A percentile compares a stretch with the other conserved stretches of the same genome.
phyloP scores from a whole-genome alignment of 1,140 invertebrate species.

The Drosophila rufa region DNA sequence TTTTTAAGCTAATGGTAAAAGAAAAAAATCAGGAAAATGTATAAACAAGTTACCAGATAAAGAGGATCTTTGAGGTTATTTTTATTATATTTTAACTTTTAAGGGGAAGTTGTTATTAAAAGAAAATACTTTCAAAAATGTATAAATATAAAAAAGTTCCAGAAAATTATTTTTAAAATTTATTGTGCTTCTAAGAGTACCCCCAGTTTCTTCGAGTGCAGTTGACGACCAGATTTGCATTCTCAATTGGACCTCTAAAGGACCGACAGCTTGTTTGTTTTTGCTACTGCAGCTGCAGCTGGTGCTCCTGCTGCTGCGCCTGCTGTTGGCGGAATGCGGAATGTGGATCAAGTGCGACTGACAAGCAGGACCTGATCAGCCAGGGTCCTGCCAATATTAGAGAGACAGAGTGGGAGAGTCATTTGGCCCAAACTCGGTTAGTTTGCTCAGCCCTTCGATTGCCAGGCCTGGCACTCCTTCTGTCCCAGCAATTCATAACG shows the following conservation, averaged over 20 bases:
- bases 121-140: no score
- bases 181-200: neutral
- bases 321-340: slow-evolving; percentile 8
- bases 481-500: slow-evolving; percentile 56
- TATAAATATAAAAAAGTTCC: neutral
- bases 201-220: slow-evolving; percentile 1
- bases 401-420: neutral
- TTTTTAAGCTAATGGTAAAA: no score
- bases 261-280: slow-evolving; percentile 52
- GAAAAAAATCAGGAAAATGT: no score
- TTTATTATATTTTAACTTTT: no score
- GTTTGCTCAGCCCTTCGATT: slow-evolving; percentile 46
- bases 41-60: no score
- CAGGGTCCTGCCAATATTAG: slow-evolving; percentile 23
- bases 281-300: slow-evolving; percentile 10
- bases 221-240: slow-evolving; percentile 67
- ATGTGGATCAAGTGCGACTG: slow-evolving; percentile 51
- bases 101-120: no score
- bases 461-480: slow-evolving; percentile 21
- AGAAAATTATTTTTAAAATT: neutral
- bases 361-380: slow-evolving; percentile 30
- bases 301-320: neutral
- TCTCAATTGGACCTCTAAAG: slow-evolving; percentile 73
- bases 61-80: no score
- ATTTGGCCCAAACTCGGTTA: slow-evolving; percentile 20